A percentile compares a stretch with the other conserved stretches of the same genome.
These are phyloP conservation scores for Ophioninae sp. DNA, from an alignment of 2,888 invertebrate species.

Conservation along the genomic window DNA sequence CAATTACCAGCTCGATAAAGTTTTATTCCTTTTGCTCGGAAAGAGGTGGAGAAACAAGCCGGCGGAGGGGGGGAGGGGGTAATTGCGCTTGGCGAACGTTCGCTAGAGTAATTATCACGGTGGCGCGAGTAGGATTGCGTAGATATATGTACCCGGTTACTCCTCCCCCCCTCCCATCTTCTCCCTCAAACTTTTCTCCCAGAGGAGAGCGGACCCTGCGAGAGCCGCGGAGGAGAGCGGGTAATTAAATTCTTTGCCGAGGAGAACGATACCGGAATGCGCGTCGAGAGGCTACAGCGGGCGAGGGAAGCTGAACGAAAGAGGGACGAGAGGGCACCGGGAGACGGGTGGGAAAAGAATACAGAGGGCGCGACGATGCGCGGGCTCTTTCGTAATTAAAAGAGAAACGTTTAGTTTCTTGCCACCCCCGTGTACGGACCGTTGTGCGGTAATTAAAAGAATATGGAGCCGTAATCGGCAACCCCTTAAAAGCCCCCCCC, in stretches of 20 bases:
- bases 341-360: not conserved
- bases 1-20: constrained; percentile 60
- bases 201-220: constrained; percentile 15
- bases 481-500: constrained; percentile 43
- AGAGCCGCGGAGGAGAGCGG: constrained; percentile 62
- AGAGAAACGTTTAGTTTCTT: constrained; percentile 78
- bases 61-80: constrained; percentile 56
- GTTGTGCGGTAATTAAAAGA: constrained; percentile 78
- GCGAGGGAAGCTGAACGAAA: constrained; percentile 41
- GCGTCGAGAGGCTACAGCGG: constrained; percentile 69
- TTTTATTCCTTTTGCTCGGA: constrained; percentile 48
- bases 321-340: constrained; percentile 10
- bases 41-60: too few species aligned
- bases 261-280: constrained; percentile 79
- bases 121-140: constrained; percentile 50
- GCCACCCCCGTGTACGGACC: constrained; percentile 61
- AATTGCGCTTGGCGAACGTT: constrained; percentile 55
- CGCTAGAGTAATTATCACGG: constrained; percentile 63
- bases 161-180: constrained; percentile 1
- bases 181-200: constrained; percentile 12
- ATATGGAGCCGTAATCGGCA: constrained; percentile 77
- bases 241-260: constrained; percentile 79
- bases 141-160: constrained; percentile 38
- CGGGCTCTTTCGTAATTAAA: constrained; percentile 76
- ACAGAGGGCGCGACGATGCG: constrained; percentile 44